Conservation (phyloP, 2,888 invertebrate species). For the Laspeyria flexula region DNA sequence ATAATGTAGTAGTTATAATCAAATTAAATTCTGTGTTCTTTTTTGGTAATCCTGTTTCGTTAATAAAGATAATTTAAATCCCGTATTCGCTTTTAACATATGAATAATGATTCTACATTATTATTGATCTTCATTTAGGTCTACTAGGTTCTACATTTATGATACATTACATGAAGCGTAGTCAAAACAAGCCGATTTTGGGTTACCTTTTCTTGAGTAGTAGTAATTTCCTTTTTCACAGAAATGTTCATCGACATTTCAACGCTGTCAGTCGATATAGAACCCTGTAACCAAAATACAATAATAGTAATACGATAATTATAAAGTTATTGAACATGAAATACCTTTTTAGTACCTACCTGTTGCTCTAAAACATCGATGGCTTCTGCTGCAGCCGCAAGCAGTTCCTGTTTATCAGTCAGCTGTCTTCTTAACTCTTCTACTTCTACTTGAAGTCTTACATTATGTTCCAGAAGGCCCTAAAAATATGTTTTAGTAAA, state of each 20-base stretch:
- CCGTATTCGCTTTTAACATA: too few species aligned
- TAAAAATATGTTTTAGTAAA: conserved; percentile 41
- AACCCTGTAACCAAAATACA: conserved; percentile 61
- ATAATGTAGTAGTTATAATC: background rate
- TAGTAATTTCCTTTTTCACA: conserved; percentile 50
- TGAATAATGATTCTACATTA: too few species aligned
- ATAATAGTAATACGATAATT: background rate
- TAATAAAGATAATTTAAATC: too few species aligned
- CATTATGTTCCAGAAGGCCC: conserved; percentile 81
- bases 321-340: background rate
- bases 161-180: too few species aligned
- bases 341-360: conserved; percentile 44
- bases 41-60: too few species aligned
- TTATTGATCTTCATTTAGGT: too few species aligned
- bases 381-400: conserved; percentile 94
- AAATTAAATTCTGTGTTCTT: too few species aligned
- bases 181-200: too few species aligned
- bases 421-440: conserved; percentile 92
- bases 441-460: conserved; percentile 89
- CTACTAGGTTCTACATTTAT: too few species aligned
- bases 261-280: conserved; percentile 73
- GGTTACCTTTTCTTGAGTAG: conserved; percentile 45
- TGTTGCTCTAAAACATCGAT: conserved; percentile 90
- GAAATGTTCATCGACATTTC: conserved; percentile 65
- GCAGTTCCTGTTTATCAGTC: conserved; percentile 92